A percentile compares a stretch with the other conserved stretches of the same genome.
These are phyloP conservation scores for Cromileptes altivelis DNA, from an alignment of 2,113 vertebrate genomes.

Conservation along the genomic window DNA sequence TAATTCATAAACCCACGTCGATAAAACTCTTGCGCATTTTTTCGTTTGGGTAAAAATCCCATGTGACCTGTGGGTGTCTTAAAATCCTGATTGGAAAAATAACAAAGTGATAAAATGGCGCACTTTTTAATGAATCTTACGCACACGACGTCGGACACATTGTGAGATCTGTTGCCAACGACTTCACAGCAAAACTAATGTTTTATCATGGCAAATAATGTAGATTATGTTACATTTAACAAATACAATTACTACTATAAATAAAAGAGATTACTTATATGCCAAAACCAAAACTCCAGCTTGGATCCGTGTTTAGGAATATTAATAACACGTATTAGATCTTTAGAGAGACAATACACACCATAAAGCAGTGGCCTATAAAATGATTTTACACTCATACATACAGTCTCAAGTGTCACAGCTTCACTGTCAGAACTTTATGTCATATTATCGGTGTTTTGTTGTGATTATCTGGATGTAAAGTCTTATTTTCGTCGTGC, in stretches of 20 bases:
- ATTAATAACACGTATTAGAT: neutral
- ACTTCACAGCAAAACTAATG: neutral
- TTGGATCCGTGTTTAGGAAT: neutral
- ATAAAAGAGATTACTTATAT: neutral
- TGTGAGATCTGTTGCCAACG: neutral
- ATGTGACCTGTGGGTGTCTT: too few species aligned
- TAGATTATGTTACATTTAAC: neutral
- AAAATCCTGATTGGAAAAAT: neutral
- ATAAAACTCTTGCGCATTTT: neutral
- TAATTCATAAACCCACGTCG: neutral
- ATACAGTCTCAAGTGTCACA: neutral
- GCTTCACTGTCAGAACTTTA: too few species aligned
- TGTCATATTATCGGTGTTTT: too few species aligned
- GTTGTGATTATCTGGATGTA: accelerated
- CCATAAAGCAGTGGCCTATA: neutral
- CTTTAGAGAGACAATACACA: neutral
- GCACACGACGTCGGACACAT: neutral
- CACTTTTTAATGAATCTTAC: neutral
- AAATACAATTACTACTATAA: neutral
- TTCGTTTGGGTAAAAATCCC: slow-evolving; percentile 14
- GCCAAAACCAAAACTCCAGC: neutral
- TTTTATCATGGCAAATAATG: neutral
- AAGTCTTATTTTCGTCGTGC: neutral
- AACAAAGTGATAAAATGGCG: neutral
- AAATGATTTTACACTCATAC: neutral